Evolutionary conservation across 2,888 invertebrate species (phyloP), one percentile per base, ranked within the genome.

Genomic region (Branchellion lobata): DNA sequence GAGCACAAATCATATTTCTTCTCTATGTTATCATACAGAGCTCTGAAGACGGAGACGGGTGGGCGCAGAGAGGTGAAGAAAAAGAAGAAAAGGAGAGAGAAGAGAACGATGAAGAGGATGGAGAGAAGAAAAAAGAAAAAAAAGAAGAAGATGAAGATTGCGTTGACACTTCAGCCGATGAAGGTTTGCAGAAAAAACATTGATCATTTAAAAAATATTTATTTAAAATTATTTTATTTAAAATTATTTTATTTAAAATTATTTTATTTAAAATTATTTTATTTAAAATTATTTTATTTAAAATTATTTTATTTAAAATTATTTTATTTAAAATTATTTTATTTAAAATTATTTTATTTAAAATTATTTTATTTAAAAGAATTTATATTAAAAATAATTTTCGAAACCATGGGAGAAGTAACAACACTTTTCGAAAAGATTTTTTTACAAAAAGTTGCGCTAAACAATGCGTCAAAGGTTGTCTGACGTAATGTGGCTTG

Each of bases 391-490:
- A n/a, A 40, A 40, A 40, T 14, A 40, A 40, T 40, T 40, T 14
- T 40, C 14, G 5, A 40, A 40, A 40, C 40, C 8, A 8, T 8
- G 14, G 14, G 14, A 40, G 40, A 40, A 40, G 14, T n/a, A 40
- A 40, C 8, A 40, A 40, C 5, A 40, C 40, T 40, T n/a, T n/a
- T n/a, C n/a, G n/a, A n/a, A n/a, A n/a, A n/a, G n/a, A 40, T 40
- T 40, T 40, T 40, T 40, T 8, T 40, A 40, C 5, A 40, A 40
- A 40, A 40, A 40, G 5, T 24, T n/a, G 5, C 61, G 24, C n/a
- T 24, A 57, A 57, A 57, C 61, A 57, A 57, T 57, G 61, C 61
- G 61, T 57, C 61, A 57, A 57, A 57, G 40, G 14, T 40, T 40
- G 8, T 40, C 40, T 40, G 40, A 40, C 40, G 61, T n/a, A 57